A percentile compares a stretch with the other conserved stretches of the same genome.
Conservation (phyloP, 2,797 vertebrate genomes). For the Avahi laniger region DNA sequence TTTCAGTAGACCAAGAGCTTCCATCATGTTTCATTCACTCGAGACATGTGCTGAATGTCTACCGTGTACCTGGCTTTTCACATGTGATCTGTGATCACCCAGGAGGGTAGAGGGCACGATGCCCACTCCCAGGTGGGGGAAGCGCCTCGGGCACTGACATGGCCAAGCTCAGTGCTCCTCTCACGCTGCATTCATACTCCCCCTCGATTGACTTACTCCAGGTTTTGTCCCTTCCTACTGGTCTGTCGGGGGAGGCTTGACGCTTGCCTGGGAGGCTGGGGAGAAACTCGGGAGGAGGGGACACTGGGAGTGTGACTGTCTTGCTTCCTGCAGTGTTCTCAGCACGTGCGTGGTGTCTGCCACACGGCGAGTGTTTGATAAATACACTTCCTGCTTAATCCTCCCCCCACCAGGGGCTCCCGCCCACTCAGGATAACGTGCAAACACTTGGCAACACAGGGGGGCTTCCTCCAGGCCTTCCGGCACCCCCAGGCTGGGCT, state of each 20-base stretch:
- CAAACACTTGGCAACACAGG: too few species aligned
- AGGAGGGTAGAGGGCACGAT: background rate
- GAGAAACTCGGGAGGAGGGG: background rate
- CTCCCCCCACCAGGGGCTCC: background rate
- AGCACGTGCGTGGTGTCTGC: background rate
- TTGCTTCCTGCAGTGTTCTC: background rate
- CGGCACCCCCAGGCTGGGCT: background rate
- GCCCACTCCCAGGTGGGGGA: background rate
- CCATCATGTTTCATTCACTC: background rate
- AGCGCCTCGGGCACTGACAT: too few species aligned
- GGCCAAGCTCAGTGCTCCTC: background rate
- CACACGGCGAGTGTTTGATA: background rate
- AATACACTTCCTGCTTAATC: background rate
- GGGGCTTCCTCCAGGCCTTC: background rate
- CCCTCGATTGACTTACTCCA: background rate
- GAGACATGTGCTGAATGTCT: background rate
- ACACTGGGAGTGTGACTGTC: too few species aligned
- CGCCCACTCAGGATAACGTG: background rate
- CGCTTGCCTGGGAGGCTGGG: background rate
- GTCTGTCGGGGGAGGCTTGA: background rate
- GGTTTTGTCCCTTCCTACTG: background rate
- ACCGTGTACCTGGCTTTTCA: background rate
- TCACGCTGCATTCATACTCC: too few species aligned
- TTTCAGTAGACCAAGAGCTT: background rate
- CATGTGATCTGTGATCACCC: background rate